Evolutionary conservation across 2,113 vertebrate species (phyloP), one percentile per base, ranked within the genome.

Genomic region (Tupaia chinensis): DNA sequence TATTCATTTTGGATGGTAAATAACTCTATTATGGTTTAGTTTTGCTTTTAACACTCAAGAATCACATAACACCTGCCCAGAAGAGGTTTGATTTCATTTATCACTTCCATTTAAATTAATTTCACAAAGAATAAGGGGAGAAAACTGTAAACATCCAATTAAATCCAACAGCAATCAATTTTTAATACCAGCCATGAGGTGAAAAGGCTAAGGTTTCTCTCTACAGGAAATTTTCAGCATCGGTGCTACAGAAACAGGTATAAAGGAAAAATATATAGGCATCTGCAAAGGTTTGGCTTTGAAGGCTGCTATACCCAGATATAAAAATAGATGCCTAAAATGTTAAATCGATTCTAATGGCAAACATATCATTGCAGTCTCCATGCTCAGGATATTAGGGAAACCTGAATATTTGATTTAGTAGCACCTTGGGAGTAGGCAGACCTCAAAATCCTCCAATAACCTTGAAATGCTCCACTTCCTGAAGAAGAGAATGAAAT

Each of bases 301-400:
- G 97, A 84, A 95, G 87, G 25, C 63, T 70, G 87, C 81, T 86
- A 94, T 82, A 29, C 70, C 68, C 88, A 94, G 80, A 93, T 95
- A 94, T 77, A 97, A 97, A 97, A 97, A 97, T 96, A 98, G 97
- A 98, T 27, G 63, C 44, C 87, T 86, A 96, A 97, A 96, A 97
- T 87, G 87, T 84, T 96, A 96, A 96, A 97, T 94, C 93, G 5
- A 97, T 97, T 84, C 92, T 97, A 97, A 96, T 74, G 87, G 97
- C 95, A 94, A 72, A 89, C 60, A 79, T 70, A 89, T 94, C 78
- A 80, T 61, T 89, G 89, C 74, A 74, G 70, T 91, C 93, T 88
- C 92, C 66, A 20, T 32, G 58, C 34, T 53, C 95, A 96, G 86
- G 94, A 89, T 85, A 91, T 95, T 72, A 95, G 84, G 70, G 91